Percentiles rank a stretch among this genome's conserved stretches.
Evolutionary conservation across 2,797 vertebrate genomes (phyloP).

Genomic region (Protosalanx chinensis): DNA sequence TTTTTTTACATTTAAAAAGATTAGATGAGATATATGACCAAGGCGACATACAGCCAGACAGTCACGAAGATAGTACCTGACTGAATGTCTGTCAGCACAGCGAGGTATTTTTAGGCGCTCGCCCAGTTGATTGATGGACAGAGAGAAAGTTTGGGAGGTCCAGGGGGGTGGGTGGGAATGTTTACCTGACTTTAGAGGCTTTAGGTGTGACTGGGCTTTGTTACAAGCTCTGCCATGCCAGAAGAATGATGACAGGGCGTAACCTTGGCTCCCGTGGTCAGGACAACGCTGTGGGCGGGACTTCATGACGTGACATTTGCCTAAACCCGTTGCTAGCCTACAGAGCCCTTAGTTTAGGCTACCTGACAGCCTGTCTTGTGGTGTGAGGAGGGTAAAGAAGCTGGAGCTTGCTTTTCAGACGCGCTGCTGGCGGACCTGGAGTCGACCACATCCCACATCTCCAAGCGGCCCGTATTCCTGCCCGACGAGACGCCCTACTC

Average conservation of each 20-base stretch:
- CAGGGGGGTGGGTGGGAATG: slow-evolving; percentile 9
- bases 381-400: neutral
- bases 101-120: slow-evolving; percentile 40
- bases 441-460: slow-evolving; percentile 95
- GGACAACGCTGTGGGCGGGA: neutral
- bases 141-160: slow-evolving; percentile 37
- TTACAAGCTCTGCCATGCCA: neutral
- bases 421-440: slow-evolving; percentile 94
- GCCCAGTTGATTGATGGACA: slow-evolving; percentile 6
- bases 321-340: slow-evolving; percentile 47
- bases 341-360: slow-evolving; percentile 15
- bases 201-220: slow-evolving; percentile 23
- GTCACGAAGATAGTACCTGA: slow-evolving; percentile 12
- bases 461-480: slow-evolving; percentile 89
- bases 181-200: slow-evolving; percentile 31
- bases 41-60: neutral
- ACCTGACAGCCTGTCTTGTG: neutral
- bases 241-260: slow-evolving; percentile 11
- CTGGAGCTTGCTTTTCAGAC: slow-evolving; percentile 69
- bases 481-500: slow-evolving; percentile 92
- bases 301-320: slow-evolving; percentile 36
- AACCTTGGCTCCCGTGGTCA: slow-evolving; percentile 11
- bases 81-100: slow-evolving; percentile 3
- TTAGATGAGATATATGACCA: too few species aligned
- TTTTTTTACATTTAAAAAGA: neutral